These are phyloP conservation scores for Neostethus bicornis DNA, from an alignment of 2,797 vertebrate genomes.

Conservation along the genomic window DNA sequence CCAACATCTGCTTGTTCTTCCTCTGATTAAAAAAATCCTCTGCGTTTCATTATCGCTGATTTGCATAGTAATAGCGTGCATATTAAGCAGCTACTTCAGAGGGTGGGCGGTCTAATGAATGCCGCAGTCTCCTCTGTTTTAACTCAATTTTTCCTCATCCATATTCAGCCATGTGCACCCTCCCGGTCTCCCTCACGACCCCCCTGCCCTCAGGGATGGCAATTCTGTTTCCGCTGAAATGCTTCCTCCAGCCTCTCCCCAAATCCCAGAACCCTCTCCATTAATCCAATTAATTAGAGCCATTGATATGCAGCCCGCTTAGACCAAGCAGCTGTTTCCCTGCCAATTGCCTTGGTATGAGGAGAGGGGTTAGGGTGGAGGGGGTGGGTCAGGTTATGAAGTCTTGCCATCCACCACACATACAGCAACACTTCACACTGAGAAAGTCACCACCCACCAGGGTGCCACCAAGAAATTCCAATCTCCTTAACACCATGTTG, in stretches of 20 bases:
- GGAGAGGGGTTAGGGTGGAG: slow-evolving; percentile 4
- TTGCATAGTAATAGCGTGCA: slow-evolving; percentile 99
- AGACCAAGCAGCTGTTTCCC: slow-evolving; percentile 88
- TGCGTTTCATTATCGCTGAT: slow-evolving; percentile 88
- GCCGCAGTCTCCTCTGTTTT: slow-evolving; percentile 93
- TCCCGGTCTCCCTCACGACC: slow-evolving; percentile 67
- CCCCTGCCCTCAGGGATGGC: slow-evolving; percentile 85
- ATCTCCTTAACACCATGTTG: slow-evolving; percentile 21
- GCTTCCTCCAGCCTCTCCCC: slow-evolving; percentile 85
- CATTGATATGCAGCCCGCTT: slow-evolving; percentile 87
- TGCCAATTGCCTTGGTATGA: slow-evolving; percentile 75
- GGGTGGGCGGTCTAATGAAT: slow-evolving; percentile 97
- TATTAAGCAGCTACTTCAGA: slow-evolving; percentile 98
- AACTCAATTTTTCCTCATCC: slow-evolving; percentile 98
- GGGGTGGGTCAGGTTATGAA: slow-evolving; percentile 40
- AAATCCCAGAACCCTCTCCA: slow-evolving; percentile 92
- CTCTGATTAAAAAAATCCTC: slow-evolving; percentile 85
- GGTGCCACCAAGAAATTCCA: slow-evolving; percentile 29
- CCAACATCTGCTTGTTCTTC: slow-evolving; percentile 86
- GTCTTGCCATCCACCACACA: slow-evolving; percentile 55
- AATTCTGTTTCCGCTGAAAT: slow-evolving; percentile 90
- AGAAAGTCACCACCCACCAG: slow-evolving; percentile 52
- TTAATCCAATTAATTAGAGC: slow-evolving; percentile 99
- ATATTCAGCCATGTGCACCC: slow-evolving; percentile 87
- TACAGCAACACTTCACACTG: slow-evolving; percentile 53